These are phyloP conservation scores for Metopolophium dirhodum DNA, from an alignment of 1,140 invertebrate species.

Conservation along the genomic window DNA sequence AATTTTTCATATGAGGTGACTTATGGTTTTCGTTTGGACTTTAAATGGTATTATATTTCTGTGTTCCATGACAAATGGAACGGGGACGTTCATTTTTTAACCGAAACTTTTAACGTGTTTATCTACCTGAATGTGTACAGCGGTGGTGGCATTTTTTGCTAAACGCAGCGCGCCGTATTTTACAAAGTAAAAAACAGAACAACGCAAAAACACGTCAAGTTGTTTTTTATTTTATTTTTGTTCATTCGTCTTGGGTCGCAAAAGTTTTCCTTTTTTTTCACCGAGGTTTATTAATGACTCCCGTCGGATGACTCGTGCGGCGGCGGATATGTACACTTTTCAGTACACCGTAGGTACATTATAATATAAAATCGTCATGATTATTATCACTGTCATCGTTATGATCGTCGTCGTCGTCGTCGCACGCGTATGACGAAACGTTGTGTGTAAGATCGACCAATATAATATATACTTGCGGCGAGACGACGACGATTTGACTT, in stretches of 20 bases:
- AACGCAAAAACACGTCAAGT: neutral
- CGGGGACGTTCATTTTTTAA: constrained; percentile 11
- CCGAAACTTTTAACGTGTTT: constrained; percentile 49
- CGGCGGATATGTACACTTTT: neutral
- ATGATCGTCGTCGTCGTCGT: neutral
- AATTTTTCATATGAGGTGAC: neutral
- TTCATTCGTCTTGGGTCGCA: neutral
- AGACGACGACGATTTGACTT: neutral
- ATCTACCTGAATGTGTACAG: neutral
- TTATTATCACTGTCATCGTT: neutral
- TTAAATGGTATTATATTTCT: neutral
- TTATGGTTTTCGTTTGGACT: neutral
- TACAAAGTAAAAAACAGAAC: neutral
- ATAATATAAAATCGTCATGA: neutral
- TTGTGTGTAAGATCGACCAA: neutral
- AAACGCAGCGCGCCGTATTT: neutral
- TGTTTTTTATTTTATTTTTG: constrained; percentile 31
- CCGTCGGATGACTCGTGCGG: neutral
- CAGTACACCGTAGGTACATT: neutral
- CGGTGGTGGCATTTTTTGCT: neutral
- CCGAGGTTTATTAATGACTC: constrained; percentile 30
- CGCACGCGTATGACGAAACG: neutral
- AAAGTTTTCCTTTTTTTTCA: constrained; percentile 29
- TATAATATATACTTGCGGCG: neutral
- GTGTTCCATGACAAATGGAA: neutral